Base-by-base conservation (phyloP, 2,113 vertebrate species). In the Bufo bufo region DNA sequence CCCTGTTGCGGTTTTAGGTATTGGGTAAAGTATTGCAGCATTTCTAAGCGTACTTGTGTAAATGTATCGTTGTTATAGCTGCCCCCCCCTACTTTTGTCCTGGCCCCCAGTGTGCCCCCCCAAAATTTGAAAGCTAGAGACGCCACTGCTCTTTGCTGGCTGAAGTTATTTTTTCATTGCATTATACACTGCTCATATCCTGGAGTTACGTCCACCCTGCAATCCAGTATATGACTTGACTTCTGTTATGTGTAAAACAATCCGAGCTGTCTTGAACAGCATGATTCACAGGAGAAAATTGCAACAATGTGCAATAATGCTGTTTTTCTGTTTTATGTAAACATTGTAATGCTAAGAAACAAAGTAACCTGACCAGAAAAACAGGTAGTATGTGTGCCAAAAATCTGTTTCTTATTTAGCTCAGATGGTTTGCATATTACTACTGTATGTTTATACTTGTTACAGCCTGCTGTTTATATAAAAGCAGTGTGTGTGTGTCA, bases 241-340 rank as follows among this genome's bases (percentile, higher is more conserved):
- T 74, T 74, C 49, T 49, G 71, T 74, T 17, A 74, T 74, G 49
- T 47, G 14, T 49, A 49, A 74, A 17, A 49, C 16, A 69, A 20
- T 75, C 45, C 9, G 47, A 75, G 20, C 20, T 19, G 50, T 20
- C 43, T 75, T 20, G 72, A 50, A 75, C 16, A 11, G 8, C n/a
- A 50, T 50, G 72, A 75, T 17, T 50, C 72, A 50, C 20, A 4
- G 9, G 17, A 10, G 12, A 75, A 8, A 50, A 50, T 7, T 50
- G 72, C 47, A 49, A 75, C 72, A 49, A 75, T 75, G 72, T 75
- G 72, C 45, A 75, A 17, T 50, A 75, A 75, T 75, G 47, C 19
- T 47, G 13, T 75, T 75, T 75, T 47, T 20, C 6, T 75, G 72
- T 50, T 75, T 75, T 75, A 9, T 75, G 72, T 75, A 75, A 75